Evolutionary conservation across 2,113 vertebrate genomes (phyloP).

Genomic region (Dendrocopos noguchii): DNA sequence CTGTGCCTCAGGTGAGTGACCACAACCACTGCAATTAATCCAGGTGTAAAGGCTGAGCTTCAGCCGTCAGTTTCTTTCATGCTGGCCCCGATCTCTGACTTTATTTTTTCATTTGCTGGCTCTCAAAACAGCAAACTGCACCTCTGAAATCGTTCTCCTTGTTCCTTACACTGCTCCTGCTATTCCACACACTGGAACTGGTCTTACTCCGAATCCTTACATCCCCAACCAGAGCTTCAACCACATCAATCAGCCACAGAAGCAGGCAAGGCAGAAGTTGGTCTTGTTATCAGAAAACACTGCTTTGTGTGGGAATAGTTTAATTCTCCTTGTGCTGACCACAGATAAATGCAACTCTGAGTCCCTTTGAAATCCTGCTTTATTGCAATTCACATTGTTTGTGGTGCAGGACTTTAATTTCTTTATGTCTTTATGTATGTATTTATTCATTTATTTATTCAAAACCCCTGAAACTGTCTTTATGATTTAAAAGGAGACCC

Average conservation of each 20-base stretch:
- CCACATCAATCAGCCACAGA: background rate
- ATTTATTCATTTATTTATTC: background rate
- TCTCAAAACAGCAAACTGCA: slow-evolving; percentile 37
- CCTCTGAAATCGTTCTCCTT: background rate
- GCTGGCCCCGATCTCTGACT: background rate
- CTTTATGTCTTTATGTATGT: too few relatives aligned
- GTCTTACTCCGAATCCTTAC: slow-evolving; percentile 19
- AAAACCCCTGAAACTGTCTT: background rate
- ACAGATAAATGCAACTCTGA: background rate
- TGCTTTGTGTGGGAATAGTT: background rate
- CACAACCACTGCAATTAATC: background rate
- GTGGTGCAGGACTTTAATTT: background rate
- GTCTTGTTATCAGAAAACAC: slow-evolving; percentile 1
- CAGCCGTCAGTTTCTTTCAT: background rate
- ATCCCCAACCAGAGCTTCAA: background rate
- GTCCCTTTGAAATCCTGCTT: background rate
- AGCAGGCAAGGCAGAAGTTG: slow-evolving; percentile 41
- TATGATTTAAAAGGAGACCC: slow-evolving; percentile 21
- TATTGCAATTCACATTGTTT: background rate
- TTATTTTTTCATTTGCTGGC: slow-evolving; percentile 28
- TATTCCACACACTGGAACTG: slow-evolving; percentile 7
- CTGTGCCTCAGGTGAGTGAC: background rate
- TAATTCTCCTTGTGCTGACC: slow-evolving; percentile 28
- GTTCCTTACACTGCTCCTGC: background rate
- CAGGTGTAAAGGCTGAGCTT: background rate